Conservation (phyloP, 2,797 vertebrate species). For the Fistularia tabacaria region DNA sequence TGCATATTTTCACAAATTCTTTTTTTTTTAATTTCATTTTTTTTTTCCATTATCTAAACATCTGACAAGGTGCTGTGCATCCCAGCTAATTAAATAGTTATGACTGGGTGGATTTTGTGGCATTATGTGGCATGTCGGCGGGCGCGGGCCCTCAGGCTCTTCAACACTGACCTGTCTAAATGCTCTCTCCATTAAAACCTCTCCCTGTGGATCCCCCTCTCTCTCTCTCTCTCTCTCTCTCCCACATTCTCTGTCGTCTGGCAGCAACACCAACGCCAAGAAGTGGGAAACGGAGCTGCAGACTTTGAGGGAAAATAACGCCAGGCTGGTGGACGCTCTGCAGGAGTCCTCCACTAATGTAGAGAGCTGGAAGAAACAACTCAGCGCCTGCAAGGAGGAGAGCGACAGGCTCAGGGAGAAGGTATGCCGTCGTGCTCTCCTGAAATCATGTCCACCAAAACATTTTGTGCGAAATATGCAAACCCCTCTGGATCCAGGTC, state of each 20-base stretch:
- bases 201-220: conserved; percentile 5
- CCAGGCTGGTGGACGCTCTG: conserved; percentile 83
- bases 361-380: conserved; percentile 93
- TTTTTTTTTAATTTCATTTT: conserved; percentile 5
- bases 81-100: conserved; percentile 32
- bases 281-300: conserved; percentile 94
- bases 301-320: conserved; percentile 88
- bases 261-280: conserved; percentile 86
- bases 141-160: conserved; percentile 9
- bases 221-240: not conserved
- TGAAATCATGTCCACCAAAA: too few relatives aligned
- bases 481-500: too few relatives aligned
- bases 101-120: conserved; percentile 18
- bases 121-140: conserved; percentile 25
- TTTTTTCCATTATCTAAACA: conserved; percentile 13
- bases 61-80: conserved; percentile 8
- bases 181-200: conserved; percentile 32
- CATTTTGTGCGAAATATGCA: too few relatives aligned
- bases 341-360: conserved; percentile 88
- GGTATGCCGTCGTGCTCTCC: conserved; percentile 62
- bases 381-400: conserved; percentile 86
- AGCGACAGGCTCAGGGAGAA: conserved; percentile 85
- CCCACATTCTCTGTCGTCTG: conserved; percentile 27
- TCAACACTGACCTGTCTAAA: conserved; percentile 25
- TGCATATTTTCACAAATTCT: conserved; percentile 27